phyloP scores from a whole-genome alignment of 2,797 vertebrate species.

The Channa striata region DNA sequence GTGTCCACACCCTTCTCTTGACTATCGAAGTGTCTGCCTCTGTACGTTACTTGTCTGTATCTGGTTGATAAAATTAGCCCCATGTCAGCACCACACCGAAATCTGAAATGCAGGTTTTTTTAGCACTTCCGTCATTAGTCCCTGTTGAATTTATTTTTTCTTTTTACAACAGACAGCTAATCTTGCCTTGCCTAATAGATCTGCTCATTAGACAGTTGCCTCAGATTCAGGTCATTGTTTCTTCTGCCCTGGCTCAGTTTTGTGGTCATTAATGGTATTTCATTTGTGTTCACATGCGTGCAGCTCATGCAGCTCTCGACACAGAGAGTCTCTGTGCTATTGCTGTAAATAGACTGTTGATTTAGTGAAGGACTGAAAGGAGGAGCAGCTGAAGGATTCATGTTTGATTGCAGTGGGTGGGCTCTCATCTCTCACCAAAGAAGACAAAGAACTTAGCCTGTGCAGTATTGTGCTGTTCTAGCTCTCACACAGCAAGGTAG shows the following conservation, averaged over 20 bases:
- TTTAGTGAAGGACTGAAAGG: conserved; percentile 70
- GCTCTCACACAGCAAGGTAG: conserved; percentile 61
- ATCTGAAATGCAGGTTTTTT: conserved; percentile 20
- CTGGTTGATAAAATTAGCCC: conserved; percentile 52
- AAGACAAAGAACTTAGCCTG: conserved; percentile 79
- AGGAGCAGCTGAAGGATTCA: conserved; percentile 75
- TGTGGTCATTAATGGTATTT: conserved; percentile 65
- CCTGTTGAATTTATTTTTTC: conserved; percentile 22
- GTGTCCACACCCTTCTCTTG: conserved; percentile 50
- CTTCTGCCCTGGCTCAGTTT: conserved; percentile 54
- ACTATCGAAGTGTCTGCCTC: conserved; percentile 41
- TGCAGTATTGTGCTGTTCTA: conserved; percentile 53
- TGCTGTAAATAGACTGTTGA: conserved; percentile 79
- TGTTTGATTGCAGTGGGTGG: conserved; percentile 78
- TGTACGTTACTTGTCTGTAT: conserved; percentile 45
- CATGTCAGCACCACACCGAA: background rate
- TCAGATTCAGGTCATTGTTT: conserved; percentile 58
- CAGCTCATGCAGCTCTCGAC: background rate
- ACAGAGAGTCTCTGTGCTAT: conserved; percentile 26
- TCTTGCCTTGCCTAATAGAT: conserved; percentile 33
- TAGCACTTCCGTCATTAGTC: conserved; percentile 20
- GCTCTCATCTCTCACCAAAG: conserved; percentile 74
- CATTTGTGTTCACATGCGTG: conserved; percentile 37
- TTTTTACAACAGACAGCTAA: conserved; percentile 18
- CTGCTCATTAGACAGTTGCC: conserved; percentile 57